Conservation (phyloP, 2,797 vertebrate genomes). For the Chromobotia macracanthus region DNA sequence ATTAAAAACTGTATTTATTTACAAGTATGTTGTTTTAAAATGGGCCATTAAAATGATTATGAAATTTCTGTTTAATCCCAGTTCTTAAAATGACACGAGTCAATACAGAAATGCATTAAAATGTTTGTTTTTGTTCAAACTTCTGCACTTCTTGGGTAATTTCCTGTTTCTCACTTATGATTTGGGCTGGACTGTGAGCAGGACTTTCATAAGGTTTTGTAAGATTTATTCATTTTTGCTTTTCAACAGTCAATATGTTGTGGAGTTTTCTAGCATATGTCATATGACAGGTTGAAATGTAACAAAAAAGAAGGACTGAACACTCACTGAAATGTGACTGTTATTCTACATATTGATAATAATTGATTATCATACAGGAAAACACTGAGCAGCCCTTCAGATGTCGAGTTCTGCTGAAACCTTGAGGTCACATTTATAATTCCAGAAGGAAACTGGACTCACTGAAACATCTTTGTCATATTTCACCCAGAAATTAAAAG, state of each 20-base stretch:
- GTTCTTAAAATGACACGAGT: constrained; percentile 16
- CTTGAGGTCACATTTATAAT: neutral
- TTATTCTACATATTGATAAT: constrained; percentile 32
- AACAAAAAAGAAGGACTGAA: no score
- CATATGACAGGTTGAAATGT: no score
- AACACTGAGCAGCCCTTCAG: constrained; percentile 33
- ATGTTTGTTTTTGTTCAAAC: neutral
- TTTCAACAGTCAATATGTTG: neutral
- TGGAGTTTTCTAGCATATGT: neutral
- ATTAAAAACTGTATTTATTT: constrained; percentile 44
- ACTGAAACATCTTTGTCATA: no score
- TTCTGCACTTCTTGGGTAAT: neutral
- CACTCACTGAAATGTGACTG: no score
- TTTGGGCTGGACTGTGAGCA: constrained; percentile 10
- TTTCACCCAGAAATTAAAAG: no score
- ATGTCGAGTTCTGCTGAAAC: neutral
- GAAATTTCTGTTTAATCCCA: neutral
- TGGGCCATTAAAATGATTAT: constrained; percentile 20
- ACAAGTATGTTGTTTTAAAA: constrained; percentile 49
- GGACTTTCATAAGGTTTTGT: neutral
- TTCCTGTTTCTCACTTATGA: neutral
- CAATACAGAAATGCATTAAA: constrained; percentile 20
- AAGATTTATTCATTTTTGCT: constrained; percentile 9
- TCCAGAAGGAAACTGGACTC: neutral
- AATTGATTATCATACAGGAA: constrained; percentile 22